Evolutionary conservation across 2,888 invertebrate genomes (phyloP).

Genomic region (Carabus problematicus): DNA sequence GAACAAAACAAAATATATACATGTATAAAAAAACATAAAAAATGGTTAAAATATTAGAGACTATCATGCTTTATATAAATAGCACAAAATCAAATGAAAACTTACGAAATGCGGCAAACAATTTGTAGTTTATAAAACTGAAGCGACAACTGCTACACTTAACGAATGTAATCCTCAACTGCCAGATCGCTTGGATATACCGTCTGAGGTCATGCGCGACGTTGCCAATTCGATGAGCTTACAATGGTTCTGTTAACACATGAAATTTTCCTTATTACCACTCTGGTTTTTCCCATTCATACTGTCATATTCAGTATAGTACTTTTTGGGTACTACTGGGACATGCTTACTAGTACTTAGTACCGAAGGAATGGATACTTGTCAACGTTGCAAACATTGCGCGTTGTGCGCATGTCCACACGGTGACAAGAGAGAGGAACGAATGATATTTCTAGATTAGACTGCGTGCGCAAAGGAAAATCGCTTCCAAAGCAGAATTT

Average conservation of each 20-base stretch:
- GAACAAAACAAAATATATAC: slow-evolving; percentile 6
- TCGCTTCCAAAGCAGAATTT: no score
- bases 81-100: slow-evolving; percentile 14
- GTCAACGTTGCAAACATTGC: slow-evolving; percentile 13
- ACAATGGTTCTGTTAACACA: no score
- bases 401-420: not conserved
- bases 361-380: not conserved
- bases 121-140: slow-evolving; percentile 23
- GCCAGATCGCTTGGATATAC: slow-evolving; percentile 18
- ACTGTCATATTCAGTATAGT: not conserved
- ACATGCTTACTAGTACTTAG: not conserved
- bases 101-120: slow-evolving; percentile 17
- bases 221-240: slow-evolving; percentile 18
- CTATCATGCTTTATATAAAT: not conserved
- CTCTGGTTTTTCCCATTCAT: no score
- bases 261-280: no score
- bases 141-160: slow-evolving; percentile 19
- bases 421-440: not conserved
- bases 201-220: slow-evolving; percentile 22
- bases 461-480: slow-evolving; percentile 5
- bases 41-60: not conserved
- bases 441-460: not conserved
- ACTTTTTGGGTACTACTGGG: not conserved
- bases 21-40: not conserved
- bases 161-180: slow-evolving; percentile 18